Evolutionary conservation across 2,797 vertebrate genomes (phyloP), one percentile per base, ranked within the genome.

Genomic region (Melanotaenia maccullochi): DNA sequence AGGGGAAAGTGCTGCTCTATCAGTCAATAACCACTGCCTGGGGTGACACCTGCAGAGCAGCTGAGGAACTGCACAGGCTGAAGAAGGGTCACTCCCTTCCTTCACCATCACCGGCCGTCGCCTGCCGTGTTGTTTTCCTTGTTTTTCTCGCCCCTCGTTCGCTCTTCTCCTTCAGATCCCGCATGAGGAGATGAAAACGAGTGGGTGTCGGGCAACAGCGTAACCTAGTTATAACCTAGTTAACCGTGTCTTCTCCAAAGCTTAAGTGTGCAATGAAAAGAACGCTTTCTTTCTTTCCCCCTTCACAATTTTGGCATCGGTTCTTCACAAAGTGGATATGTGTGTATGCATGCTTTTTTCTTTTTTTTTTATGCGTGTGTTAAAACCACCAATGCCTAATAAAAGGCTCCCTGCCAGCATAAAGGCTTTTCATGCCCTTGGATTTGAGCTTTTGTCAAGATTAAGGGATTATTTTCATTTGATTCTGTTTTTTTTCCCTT

Each of bases 381-480:
- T 73, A 87, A 73, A 88, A 85, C 75, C 82, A 84, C 69, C 78
- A 78, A 83, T 76, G 73, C 84, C 82, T 85, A 88, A 90, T 90
- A 88, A 91, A 92, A 90, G 85, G 80, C 83, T 76, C 78, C 57
- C 84, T 89, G 87, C 84, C 83, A 87, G 85, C 44, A 58, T 65
- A 49, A 80, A 85, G 79, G 89, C 85, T 90, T 91, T 90, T 87
- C 85, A 87, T 90, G 89, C 81, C 84, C 84, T 85, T 90, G 89
- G 88, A 91, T 93, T 92, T 89, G 64, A 70, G 82, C 85, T 89
- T 90, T 88, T 91, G 88, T 92, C 87, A 86, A 93, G 88, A 92
- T 93, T 91, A 92, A 90, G 88, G 90, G 90, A 92, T 92, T 92
- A 90, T 83, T 87, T 91, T 91, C 84, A 85, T 89, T 88, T 82